phyloP scores from a whole-genome alignment of 2,888 invertebrate species.

The Dasysyrphus tricinctus region DNA sequence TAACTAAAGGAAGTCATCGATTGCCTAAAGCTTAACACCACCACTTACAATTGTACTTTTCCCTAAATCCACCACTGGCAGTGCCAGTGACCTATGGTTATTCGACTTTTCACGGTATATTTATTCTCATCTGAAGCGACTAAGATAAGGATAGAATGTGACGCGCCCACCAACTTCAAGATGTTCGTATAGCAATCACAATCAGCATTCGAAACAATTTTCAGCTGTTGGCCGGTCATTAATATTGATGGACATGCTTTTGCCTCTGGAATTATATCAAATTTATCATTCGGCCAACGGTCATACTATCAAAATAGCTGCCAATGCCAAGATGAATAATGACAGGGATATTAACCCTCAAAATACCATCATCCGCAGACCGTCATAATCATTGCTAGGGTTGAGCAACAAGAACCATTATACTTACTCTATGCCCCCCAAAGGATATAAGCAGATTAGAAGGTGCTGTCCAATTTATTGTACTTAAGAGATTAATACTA shows the following conservation, averaged over 20 bases:
- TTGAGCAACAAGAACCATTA: constrained; percentile 10
- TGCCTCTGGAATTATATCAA: constrained; percentile 14
- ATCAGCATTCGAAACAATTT: constrained; percentile 30
- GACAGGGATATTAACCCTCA: constrained; percentile 26
- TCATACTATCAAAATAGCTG: constrained; percentile 51
- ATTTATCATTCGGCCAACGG: constrained; percentile 9
- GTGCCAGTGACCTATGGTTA: not conserved
- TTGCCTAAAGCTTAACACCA: too few species aligned
- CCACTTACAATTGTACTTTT: not conserved
- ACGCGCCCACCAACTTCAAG: not conserved
- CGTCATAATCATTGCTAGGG: constrained; percentile 9
- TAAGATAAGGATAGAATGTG: not conserved
- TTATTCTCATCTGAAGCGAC: not conserved
- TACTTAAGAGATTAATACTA: constrained; percentile 43
- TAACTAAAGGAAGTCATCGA: too few species aligned
- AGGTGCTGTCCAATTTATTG: constrained; percentile 44
- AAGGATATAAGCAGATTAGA: constrained; percentile 43
- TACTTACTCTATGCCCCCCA: constrained; percentile 5
- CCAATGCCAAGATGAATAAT: constrained; percentile 49
- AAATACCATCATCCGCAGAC: not conserved
- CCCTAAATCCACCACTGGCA: not conserved
- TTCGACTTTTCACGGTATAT: constrained; percentile 4
- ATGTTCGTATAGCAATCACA: not conserved
- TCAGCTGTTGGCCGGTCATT: constrained; percentile 40
- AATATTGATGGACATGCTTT: constrained; percentile 46